Base-by-base conservation (phyloP, 1,140 invertebrate genomes). In the Zaprionus ghesquierei region DNA sequence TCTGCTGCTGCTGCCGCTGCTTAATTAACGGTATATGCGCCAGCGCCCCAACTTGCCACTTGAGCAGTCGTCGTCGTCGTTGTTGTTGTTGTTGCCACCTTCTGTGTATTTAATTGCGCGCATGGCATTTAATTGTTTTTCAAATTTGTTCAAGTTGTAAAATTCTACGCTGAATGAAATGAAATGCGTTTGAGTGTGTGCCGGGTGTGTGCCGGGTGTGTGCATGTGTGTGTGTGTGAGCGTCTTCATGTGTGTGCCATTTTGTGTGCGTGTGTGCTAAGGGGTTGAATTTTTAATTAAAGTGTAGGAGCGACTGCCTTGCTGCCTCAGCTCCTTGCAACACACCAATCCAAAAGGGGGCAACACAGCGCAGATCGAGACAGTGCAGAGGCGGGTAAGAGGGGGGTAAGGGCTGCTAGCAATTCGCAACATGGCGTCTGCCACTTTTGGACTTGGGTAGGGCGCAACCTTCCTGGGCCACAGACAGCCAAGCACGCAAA, bases 111-210 rank as follows among this genome's bases (percentile, higher is more conserved):
- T 89, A 89, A 89, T 89, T 89, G 81, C 85, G 85, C 85, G 80
- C 85, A 89, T 89, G 85, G 85, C 81, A 89, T 89, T 89, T 89
- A 89, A 89, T 89, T 89, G 85, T 89, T 89, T 89, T 89, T 89
- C 84, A 89, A 89, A 89, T 89, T 89, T 89, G 84, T 81, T 89
- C 84, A 75, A 89, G 69, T 79, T 87, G 84, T 87, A 80, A 80
- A 86, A 77, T 79, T 41, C 80, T 79, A 72, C 75, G 63, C 75
- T 70, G 72, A 75, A 65, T 62, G 68, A 71, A 76, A 72, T 65
- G 51, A 64, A 71, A 56, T 72, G 56, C 49, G 69, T 55, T 5
- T 54, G 9, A 46, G 49, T 27, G 10, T 62, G 65, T 69, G 78
- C 58, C 53, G 51, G 58, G 60, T n/a, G n/a, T 35, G 18, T 38